Evolutionary conservation across 2,888 invertebrate species (phyloP), one percentile per base, ranked within the genome.

Genomic region (Platycheirus albimanus): DNA sequence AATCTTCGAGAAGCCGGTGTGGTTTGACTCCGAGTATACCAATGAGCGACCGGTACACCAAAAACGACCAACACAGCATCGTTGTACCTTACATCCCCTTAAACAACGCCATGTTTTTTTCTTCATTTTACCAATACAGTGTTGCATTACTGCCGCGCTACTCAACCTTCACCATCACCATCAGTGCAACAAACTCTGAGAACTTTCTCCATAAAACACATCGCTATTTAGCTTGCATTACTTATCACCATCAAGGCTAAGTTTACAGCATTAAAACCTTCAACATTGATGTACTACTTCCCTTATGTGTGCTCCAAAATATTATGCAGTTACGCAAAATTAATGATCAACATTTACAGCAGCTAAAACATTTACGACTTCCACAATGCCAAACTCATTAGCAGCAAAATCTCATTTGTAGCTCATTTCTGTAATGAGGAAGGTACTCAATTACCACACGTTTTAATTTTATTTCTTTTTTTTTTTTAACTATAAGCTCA

Each of bases 301-400:
- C 8, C 30, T 33, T 8, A 45, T 45, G 41, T 11, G 15, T 13
- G 45, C 45, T 45, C 45, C 28, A 19, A 45, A 45, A 61, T 30
- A 30, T 61, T 61, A 30, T 56, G 20, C 38, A 28, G n/a, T n/a
- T n/a, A n/a, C 61, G 36, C 52, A 49, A 56, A 17, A 33, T 67
- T 78, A 78, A 83, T 74, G 78, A 83, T 67, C 36, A 56, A 67
- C 77, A 78, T 83, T 78, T 83, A 69, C 70, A 77, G 69, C 52
- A 74, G 43, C 30, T 63, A 72, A 83, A 63, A 63, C 63, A 83
- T 83, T 69, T 83, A 64, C 78, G 72, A 78, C 72, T 83, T 64
- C 64, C 56, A 83, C 83, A 83, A 83, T 78, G 83, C 72, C 78
- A 78, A 83, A 83, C 78, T 83, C 83, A 83, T 83, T 83, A 83